Conservation (phyloP, 2,888 invertebrate species). For the Latrodectus elegans region DNA sequence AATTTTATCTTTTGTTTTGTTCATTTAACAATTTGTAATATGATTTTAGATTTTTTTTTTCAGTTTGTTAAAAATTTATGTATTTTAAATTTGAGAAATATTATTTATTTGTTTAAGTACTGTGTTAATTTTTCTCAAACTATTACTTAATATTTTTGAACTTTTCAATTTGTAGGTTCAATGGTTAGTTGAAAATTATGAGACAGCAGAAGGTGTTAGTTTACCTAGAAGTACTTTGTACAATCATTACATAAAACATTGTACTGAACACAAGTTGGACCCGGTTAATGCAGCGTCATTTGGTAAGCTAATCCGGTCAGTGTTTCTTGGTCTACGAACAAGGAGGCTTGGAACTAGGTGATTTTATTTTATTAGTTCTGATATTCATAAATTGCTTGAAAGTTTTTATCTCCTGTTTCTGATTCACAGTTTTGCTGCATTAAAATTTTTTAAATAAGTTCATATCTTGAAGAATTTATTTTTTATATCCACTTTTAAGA, state of each 20-base stretch:
- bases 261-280: constrained; percentile 89
- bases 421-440: background rate
- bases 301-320: constrained; percentile 98
- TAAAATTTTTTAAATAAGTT: background rate
- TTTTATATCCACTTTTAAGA: background rate
- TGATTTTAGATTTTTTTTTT: background rate
- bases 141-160: too few species aligned
- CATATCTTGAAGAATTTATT: too few species aligned
- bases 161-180: constrained; percentile 80
- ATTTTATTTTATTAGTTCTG: background rate
- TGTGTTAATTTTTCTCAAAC: too few species aligned
- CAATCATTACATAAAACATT: constrained; percentile 97
- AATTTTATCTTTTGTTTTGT: too few species aligned
- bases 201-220: constrained; percentile 97
- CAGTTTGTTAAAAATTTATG: background rate
- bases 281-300: constrained; percentile 99
- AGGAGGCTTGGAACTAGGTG: constrained; percentile 91
- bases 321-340: constrained; percentile 96
- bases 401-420: constrained; percentile 7
- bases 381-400: background rate
- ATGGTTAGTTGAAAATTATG: constrained; percentile 98
- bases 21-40: background rate
- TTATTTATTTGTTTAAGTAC: too few species aligned
- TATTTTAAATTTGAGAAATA: too few species aligned
- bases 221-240: constrained; percentile 96